Evolutionary conservation across 2,888 invertebrate genomes (phyloP).

Genomic region (Eugnorisma glareosa): DNA sequence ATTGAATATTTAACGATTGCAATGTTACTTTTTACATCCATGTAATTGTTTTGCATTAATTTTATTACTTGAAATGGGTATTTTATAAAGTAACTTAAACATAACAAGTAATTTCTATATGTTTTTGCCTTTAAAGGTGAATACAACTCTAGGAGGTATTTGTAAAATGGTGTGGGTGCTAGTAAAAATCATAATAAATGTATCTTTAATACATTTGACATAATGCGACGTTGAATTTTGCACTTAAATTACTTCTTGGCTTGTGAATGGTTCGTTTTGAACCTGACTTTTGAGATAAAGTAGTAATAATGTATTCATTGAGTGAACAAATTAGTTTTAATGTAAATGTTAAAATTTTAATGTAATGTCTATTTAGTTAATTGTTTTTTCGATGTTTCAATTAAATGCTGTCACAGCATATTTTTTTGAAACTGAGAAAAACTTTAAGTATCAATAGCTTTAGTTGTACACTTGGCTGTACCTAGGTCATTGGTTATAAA

Average conservation of each 20-base stretch:
- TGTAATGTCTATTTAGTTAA: background rate
- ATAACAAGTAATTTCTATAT: conserved; percentile 9
- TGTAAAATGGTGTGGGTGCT: conserved; percentile 11
- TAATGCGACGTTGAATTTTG: conserved; percentile 24
- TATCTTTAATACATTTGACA: conserved; percentile 8
- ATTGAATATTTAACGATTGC: conserved; percentile 53
- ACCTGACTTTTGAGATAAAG: conserved; percentile 34
- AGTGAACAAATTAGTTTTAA: conserved; percentile 15
- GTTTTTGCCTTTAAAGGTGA: conserved; percentile 29
- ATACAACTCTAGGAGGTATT: conserved; percentile 8
- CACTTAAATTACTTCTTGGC: conserved; percentile 18
- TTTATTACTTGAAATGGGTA: conserved; percentile 49
- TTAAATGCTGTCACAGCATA: background rate
- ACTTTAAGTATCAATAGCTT: background rate
- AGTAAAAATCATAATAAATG: conserved; percentile 35
- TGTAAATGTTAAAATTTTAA: background rate
- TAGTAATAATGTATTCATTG: conserved; percentile 19
- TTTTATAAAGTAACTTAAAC: conserved; percentile 30
- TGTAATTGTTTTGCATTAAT: conserved; percentile 55
- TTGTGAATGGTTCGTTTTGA: conserved; percentile 17
- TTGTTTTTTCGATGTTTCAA: background rate
- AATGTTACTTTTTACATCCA: conserved; percentile 37
- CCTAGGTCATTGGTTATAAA: background rate
- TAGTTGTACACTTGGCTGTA: background rate
- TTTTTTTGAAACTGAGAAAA: background rate